A percentile compares a stretch with the other conserved stretches of the same genome.
Evolutionary conservation across 2,888 invertebrate genomes (phyloP).

Genomic region (Gryllus longicercus): DNA sequence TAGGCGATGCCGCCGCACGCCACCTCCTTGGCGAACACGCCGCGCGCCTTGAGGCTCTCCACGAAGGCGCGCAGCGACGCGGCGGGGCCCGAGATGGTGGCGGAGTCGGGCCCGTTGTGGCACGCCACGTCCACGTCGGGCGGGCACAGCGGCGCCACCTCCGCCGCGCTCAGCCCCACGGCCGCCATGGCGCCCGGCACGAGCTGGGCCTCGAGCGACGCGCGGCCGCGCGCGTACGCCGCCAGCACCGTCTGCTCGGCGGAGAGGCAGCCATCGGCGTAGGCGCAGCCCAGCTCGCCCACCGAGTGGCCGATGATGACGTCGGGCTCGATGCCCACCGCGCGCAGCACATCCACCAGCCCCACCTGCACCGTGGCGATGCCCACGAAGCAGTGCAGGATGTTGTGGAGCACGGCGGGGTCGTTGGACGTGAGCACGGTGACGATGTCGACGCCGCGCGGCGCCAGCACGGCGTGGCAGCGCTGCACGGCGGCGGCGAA

Average conservation of each 20-base stretch:
- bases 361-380: conserved; percentile 66
- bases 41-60: conserved; percentile 23
- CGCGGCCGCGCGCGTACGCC: conserved; percentile 64
- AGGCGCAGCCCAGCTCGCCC: conserved; percentile 64
- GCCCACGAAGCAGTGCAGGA: conserved; percentile 68
- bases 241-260: conserved; percentile 56
- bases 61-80: conserved; percentile 52
- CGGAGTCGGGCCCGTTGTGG: conserved; percentile 72
- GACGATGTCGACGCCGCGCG: conserved; percentile 62
- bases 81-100: conserved; percentile 46
- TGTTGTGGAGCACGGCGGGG: conserved; percentile 61
- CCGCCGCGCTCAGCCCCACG: too few species aligned
- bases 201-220: conserved; percentile 66
- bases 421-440: conserved; percentile 60
- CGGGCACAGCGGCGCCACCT: conserved; percentile 46
- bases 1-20: conserved; percentile 41
- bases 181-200: conserved; percentile 54
- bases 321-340: conserved; percentile 64
- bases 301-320: conserved; percentile 69
- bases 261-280: conserved; percentile 62
- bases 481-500: conserved; percentile 69
- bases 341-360: conserved; percentile 59
- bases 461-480: conserved; percentile 60
- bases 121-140: conserved; percentile 67
- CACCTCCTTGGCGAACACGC: conserved; percentile 40